Base-by-base conservation (phyloP, 2,797 vertebrate species). In the Crenichthys baileyi region DNA sequence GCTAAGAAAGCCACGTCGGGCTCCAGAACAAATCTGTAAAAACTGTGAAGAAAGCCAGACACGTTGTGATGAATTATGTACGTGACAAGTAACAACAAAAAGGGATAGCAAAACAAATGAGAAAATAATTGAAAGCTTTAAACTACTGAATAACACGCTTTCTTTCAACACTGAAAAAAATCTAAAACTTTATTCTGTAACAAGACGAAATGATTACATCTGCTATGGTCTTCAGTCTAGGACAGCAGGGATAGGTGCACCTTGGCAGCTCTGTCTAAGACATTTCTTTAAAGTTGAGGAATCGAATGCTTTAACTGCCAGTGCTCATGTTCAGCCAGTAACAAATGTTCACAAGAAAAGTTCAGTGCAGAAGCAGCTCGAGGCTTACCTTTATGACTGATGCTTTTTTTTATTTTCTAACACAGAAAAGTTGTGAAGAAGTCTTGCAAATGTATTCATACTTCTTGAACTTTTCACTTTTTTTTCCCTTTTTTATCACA, bases 11-110 rank as follows among this genome's bases (percentile, higher is more conserved):
- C 87, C 80, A 97, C 91, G 79, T 99, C 98, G 6, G 97, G 90
- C 82, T 99, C 97, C 95, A 99, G 92, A 79, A 99, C 97, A 86
- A 96, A 98, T 68, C 96, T 97, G 90, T 99, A 99, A 94, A 99
- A 99, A 91, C 98, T 99, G 93, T 81, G 44, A 81, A 80, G 72
- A 86, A 46, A 88, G 16, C 3, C 36, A 24, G 22, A 39, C 9
- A 72, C 8, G 80, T 31, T 1, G 70, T 80, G 11, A 73, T 29
- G 36, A 73, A 75, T 22, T 3, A 63, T 24, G 20, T 36, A 53
- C n/a, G 29, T 41, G 24, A 3, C 36, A 18, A 60, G 53, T 41
- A 58, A 72, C 13, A 24, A 26, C 1, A 67, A 56, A 77, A 77
- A 4, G 61, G 26, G 12, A 73, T 12, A 26, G 26, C 15, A 68